A percentile compares a stretch with the other conserved stretches of the same genome.
These are phyloP conservation scores for Smithornis capensis DNA, from an alignment of 2,113 vertebrate species.

Conservation along the genomic window DNA sequence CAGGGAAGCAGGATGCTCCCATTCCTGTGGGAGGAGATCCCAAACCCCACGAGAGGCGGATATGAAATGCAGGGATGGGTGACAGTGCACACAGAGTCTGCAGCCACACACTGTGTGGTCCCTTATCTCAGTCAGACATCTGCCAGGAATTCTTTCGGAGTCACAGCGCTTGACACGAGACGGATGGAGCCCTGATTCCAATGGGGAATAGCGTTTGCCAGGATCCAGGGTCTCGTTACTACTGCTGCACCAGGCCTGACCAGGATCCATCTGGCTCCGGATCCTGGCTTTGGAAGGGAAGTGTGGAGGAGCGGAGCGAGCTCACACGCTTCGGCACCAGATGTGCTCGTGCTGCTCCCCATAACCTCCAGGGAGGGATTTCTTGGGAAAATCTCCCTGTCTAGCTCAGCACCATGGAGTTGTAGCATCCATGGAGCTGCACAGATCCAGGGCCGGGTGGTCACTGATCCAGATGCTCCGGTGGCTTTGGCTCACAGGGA, in stretches of 20 bases:
- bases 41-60: accelerated
- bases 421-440: accelerated
- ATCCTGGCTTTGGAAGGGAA: neutral
- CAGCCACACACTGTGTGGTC: neutral
- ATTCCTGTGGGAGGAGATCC: neutral
- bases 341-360: neutral
- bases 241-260: neutral
- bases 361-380: neutral
- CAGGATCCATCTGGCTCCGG: neutral
- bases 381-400: neutral
- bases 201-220: neutral
- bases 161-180: neutral
- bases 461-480: accelerated
- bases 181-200: neutral
- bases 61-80: neutral
- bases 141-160: neutral
- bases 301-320: neutral
- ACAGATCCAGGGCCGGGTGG: accelerated
- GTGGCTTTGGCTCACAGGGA: neutral
- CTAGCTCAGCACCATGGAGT: neutral
- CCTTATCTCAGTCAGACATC: neutral
- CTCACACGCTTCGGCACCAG: neutral
- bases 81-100: neutral
- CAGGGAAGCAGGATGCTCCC: neutral
- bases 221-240: accelerated